Base-by-base conservation (phyloP, 2,888 invertebrate genomes). In the Coelinius sp. region DNA sequence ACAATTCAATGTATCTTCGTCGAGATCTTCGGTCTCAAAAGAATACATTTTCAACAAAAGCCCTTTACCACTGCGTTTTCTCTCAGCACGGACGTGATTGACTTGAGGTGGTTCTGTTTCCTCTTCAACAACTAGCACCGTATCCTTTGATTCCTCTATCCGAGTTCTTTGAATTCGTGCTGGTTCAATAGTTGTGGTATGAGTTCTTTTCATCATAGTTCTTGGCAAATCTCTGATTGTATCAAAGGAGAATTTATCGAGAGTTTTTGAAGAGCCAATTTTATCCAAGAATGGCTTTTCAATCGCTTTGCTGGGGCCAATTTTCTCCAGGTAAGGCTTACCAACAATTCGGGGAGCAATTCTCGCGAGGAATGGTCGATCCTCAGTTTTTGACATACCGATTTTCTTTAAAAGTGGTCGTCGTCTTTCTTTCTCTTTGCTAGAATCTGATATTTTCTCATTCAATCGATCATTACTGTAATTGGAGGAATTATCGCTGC, bases 401-500 rank as follows among this genome's bases (percentile, higher is more conserved):
- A 87, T 86, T 76, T 86, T 87, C 56, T 83, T 82, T 2, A 87
- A 72, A 62, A 87, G 87, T 1, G 86, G 87, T 2, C 87, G 76
- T 63, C 80, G 84, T 27, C 83, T 82, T 27, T 82, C 82, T 4
- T 22, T 52, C 5, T 59, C 69, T 46, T 70, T 38, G 4, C 70
- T 64, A 68, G 82, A 83, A 1, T 83, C 82, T n/a, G 79, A 70
- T 0, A 81, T 82, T 5, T 80, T 80, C 10, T 86, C 85, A 71
- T 82, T 84, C 6, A 85, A 72, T 8, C 80, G 79, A 22, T 87
- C 87, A 78, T 82, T 85, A 69, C 86, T 85, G 74, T 84, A 86
- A 66, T 85, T 86, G 1, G 85, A 86, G 0, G 87, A 85, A 68
- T 86, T 86, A 67, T 87, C 87, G 74, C 87, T 87, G 75, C 86